Percentiles rank a stretch among this genome's conserved stretches.
Evolutionary conservation across 2,797 vertebrate species (phyloP).

Genomic region (Fundulus diaphanus): DNA sequence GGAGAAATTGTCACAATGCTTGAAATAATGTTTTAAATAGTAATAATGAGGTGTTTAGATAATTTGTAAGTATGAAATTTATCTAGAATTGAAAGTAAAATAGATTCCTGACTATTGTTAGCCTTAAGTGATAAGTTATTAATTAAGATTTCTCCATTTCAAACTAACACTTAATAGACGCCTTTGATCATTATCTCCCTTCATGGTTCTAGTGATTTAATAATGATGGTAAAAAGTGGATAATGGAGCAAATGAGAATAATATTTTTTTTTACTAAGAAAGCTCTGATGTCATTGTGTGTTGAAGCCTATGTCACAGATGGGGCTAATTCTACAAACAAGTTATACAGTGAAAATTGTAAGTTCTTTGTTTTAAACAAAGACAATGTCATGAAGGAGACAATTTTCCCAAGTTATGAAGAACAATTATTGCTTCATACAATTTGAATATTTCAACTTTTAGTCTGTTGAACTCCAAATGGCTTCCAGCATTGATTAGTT

Average conservation of each 20-base stretch:
- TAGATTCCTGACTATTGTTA: neutral
- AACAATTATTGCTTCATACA: neutral
- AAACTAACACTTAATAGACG: neutral
- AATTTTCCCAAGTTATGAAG: neutral
- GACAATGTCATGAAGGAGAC: neutral
- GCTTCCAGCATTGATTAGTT: neutral
- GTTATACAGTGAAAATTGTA: neutral
- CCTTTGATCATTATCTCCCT: neutral
- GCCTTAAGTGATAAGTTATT: neutral
- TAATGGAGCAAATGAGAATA: neutral
- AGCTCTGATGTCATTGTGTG: neutral
- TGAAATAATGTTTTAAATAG: neutral
- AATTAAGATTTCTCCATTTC: neutral
- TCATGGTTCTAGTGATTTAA: neutral
- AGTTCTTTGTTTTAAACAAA: neutral
- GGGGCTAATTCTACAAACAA: neutral
- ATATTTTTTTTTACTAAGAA: neutral
- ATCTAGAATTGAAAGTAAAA: neutral
- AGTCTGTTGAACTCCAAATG: neutral
- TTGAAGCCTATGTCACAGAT: neutral
- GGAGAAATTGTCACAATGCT: too few relatives aligned
- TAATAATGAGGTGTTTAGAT: neutral
- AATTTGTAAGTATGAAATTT: neutral
- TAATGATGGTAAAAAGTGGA: neutral
- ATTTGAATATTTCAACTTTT: neutral